These are phyloP conservation scores for Bergia puertoricense DNA, from an alignment of 92 coral and sea anemone species.

Conservation along the genomic window DNA sequence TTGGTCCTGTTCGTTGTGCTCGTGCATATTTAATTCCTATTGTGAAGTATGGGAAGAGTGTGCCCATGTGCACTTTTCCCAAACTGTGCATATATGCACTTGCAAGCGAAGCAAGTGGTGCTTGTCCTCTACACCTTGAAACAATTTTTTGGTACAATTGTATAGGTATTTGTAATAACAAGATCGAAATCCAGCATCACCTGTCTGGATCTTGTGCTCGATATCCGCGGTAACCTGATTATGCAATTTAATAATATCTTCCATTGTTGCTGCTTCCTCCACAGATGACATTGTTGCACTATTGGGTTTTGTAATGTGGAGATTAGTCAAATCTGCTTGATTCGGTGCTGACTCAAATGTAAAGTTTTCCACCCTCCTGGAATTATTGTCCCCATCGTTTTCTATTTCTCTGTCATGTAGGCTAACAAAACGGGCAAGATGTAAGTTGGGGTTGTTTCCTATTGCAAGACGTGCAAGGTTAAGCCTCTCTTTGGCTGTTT, in stretches of 20 bases:
- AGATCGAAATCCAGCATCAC: slow-evolving; percentile 17
- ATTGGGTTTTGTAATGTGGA: neutral
- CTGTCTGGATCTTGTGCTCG: neutral
- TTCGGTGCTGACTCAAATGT: neutral
- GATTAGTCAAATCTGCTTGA: neutral
- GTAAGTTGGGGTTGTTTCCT: slow-evolving; percentile 36
- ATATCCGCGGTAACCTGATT: neutral
- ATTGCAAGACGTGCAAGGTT: slow-evolving; percentile 63
- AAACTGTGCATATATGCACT: slow-evolving; percentile 56
- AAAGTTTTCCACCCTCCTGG: neutral
- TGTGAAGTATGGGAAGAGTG: slow-evolving; percentile 57
- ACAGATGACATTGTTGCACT: neutral
- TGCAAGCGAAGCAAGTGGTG: slow-evolving; percentile 49
- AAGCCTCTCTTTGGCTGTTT: slow-evolving; percentile 47
- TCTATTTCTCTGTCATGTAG: slow-evolving; percentile 21
- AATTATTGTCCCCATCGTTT: slow-evolving; percentile 4
- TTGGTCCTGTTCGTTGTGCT: slow-evolving; percentile 8
- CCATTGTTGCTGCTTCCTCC: neutral
- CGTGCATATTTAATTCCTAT: slow-evolving; percentile 15
- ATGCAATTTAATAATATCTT: neutral
- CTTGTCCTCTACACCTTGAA: neutral
- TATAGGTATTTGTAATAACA: slow-evolving; percentile 18
- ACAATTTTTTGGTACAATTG: slow-evolving; percentile 20
- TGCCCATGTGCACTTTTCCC: slow-evolving; percentile 49
- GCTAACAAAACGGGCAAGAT: slow-evolving; percentile 32